Conservation (phyloP, 2,797 vertebrate genomes). For the Thamnophis elegans region DNA sequence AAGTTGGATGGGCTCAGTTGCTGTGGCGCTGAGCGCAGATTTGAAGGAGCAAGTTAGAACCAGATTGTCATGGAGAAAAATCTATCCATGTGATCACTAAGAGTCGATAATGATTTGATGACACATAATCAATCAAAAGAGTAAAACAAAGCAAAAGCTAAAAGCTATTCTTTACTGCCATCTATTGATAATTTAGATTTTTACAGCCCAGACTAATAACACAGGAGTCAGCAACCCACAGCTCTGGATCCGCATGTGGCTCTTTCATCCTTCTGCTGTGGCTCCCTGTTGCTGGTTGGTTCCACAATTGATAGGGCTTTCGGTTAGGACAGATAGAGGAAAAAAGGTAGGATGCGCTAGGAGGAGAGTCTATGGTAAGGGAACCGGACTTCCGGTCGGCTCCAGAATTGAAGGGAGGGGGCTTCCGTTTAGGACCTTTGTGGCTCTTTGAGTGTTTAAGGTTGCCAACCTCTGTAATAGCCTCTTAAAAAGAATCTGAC, state of each 20-base stretch:
- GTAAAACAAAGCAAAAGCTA: neutral
- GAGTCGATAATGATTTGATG: neutral
- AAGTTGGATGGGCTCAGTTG: neutral
- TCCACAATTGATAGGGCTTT: too few relatives aligned
- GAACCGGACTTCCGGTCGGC: too few relatives aligned
- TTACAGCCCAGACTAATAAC: slow-evolving; percentile 47
- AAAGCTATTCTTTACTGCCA: neutral
- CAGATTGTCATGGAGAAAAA: neutral
- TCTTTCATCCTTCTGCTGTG: too few relatives aligned
- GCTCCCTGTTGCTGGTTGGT: too few relatives aligned
- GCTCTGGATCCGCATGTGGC: too few relatives aligned
- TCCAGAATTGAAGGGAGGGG: too few relatives aligned
- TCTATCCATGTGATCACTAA: neutral
- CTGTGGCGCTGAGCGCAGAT: neutral
- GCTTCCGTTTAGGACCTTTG: too few relatives aligned
- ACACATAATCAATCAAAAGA: neutral
- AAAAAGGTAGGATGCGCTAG: too few relatives aligned
- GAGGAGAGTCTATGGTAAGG: too few relatives aligned
- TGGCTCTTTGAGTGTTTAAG: too few relatives aligned
- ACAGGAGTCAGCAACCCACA: too few relatives aligned
- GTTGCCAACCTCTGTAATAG: slow-evolving; percentile 17
- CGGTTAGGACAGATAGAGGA: too few relatives aligned
- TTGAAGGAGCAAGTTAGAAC: neutral
- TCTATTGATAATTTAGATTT: neutral
- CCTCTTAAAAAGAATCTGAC: slow-evolving; percentile 73